A percentile compares a stretch with the other conserved stretches of the same genome.
These are phyloP conservation scores for Phenacoccus solenopsis DNA, from an alignment of 1,140 invertebrate genomes.

Conservation along the genomic window DNA sequence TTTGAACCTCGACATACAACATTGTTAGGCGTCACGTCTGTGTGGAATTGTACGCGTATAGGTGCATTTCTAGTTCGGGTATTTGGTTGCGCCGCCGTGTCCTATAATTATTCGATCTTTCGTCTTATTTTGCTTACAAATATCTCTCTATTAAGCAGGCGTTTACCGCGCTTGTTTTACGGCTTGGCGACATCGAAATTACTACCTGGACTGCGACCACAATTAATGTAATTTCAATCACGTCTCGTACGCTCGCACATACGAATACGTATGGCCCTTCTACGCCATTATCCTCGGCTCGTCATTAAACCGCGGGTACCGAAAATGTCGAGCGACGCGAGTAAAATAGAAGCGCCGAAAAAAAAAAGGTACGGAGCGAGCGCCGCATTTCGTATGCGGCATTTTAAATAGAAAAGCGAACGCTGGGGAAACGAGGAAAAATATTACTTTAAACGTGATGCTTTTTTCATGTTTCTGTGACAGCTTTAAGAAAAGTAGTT, in stretches of 20 bases:
- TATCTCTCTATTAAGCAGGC: neutral
- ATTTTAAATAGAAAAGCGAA: constrained; percentile 1
- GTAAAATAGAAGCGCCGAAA: neutral
- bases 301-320: too few relatives aligned
- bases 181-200: neutral
- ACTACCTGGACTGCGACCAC: neutral
- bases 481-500: constrained; percentile 11
- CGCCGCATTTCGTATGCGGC: neutral
- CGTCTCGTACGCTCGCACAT: too few relatives aligned
- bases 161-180: neutral
- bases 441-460: constrained; percentile 14
- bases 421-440: constrained; percentile 13
- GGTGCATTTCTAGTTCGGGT: too few relatives aligned
- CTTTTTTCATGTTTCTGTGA: constrained; percentile 12
- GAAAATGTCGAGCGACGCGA: neutral
- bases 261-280: too few relatives aligned
- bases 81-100: neutral
- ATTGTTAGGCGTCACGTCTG: neutral
- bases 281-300: too few relatives aligned
- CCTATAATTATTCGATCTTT: constrained; percentile 3
- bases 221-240: too few relatives aligned
- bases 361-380: neutral
- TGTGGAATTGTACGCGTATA: neutral
- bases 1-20: neutral
- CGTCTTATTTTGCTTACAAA: neutral